phyloP scores from a whole-genome alignment of 2,113 vertebrate genomes.

The Clarias macrocephalus region DNA sequence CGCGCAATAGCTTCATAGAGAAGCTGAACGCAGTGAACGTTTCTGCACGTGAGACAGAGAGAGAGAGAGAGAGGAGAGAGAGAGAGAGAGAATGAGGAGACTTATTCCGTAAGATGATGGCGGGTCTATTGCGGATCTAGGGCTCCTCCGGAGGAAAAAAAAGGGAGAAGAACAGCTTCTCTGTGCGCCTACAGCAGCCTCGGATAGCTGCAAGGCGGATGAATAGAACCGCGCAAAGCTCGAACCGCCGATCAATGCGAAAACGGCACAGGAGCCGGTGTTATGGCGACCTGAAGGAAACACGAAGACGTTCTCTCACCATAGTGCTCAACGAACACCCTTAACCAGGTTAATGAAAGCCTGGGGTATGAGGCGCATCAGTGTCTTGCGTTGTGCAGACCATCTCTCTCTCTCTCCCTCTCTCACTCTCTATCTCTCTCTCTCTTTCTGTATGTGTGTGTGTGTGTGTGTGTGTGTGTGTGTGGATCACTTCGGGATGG shows the following conservation, averaged over 20 bases:
- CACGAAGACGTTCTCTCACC: background rate
- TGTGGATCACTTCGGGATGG: background rate
- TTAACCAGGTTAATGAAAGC: conserved; percentile 7
- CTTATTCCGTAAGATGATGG: conserved; percentile 27
- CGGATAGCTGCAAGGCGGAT: background rate
- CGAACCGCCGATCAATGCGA: background rate
- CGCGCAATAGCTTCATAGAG: conserved; percentile 31
- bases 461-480: conserved; percentile 1
- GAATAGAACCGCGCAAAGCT: background rate
- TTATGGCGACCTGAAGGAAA: background rate
- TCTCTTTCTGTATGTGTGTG: no score
- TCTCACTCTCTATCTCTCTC: background rate
- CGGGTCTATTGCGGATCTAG: conserved; percentile 14
- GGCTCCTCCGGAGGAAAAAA: background rate
- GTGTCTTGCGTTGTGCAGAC: background rate
- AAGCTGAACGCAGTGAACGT: background rate
- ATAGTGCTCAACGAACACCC: background rate
- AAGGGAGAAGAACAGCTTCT: conserved; percentile 47
- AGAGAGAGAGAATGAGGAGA: background rate
- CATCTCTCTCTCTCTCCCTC: background rate
- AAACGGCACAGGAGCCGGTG: background rate
- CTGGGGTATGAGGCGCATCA: background rate
- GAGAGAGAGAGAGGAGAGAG: conserved; percentile 11
- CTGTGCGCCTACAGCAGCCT: background rate
- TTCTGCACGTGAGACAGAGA: background rate